Evolutionary conservation across 2,888 invertebrate species (phyloP), one percentile per base, ranked within the genome.

Genomic region (Tineola bisselliella): DNA sequence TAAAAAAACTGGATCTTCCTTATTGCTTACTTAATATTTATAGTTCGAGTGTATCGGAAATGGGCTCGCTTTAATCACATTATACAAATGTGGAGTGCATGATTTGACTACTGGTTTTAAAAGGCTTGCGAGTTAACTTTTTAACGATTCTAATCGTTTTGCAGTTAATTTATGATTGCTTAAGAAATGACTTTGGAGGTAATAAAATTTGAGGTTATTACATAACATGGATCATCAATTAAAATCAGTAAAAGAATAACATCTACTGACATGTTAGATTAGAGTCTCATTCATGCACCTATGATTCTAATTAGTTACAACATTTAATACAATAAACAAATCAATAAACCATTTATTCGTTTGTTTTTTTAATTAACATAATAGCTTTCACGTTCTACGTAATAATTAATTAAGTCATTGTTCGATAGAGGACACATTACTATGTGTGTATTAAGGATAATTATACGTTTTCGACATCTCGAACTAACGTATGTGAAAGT

Each of bases 41-140:
- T 54, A 25, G 54, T 18, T 25, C 11, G 12, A 2, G 10, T 12
- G 12, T 54, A 12, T 54, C 52, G 52, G 52, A 52, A 52, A 15
- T 52, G 11, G 18, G 2, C 52, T 18, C n/a, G 25, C 19, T 25
- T 54, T n/a, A 8, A 48, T 17, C 48, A 48, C 48, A 48, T 48
- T 48, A 48, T 4, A 48, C 48, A 2, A 15, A 48, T 48, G 48
- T 48, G 2, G 15, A 48, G 13, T 48, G n/a, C 52, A 25, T 25
- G 12, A 54, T 54, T 25, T 54, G 54, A 54, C 54, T 54, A 54
- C 54, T 25, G 18, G 54, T 54, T 54, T 54, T 25, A 54, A 54
- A n/a, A 25, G 25, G 2, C 18, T 54, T 18, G 25, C 25, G 5
- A 19, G 18, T 54, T 25, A 25, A n/a, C n/a, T n/a, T n/a, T n/a